Conservation (phyloP, 1,140 invertebrate species). For the Zaprionus lachaisei region DNA sequence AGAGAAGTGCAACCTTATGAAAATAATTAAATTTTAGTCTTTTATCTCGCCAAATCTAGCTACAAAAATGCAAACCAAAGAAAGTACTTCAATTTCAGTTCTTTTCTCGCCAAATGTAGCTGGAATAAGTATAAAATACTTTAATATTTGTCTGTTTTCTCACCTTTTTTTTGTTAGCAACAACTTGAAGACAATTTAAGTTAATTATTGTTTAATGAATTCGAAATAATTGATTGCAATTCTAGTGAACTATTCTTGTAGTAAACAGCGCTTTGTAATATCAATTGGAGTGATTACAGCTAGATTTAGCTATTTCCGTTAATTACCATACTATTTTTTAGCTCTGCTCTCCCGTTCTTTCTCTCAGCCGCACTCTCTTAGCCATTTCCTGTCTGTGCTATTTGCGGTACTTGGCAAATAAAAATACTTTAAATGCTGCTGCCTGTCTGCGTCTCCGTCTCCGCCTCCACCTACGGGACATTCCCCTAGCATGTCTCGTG, state of each 20-base stretch:
- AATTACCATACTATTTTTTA: constrained; percentile 3
- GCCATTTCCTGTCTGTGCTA: constrained; percentile 17
- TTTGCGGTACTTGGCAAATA: constrained; percentile 5
- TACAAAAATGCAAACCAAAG: background rate
- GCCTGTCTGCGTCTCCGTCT: background rate
- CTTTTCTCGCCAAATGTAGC: background rate
- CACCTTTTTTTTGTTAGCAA: background rate
- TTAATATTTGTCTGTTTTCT: background rate
- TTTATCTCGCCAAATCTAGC: background rate
- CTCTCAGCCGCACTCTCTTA: background rate
- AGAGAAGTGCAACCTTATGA: background rate
- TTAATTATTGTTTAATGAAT: background rate
- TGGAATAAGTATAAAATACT: background rate
- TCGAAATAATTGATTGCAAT: background rate
- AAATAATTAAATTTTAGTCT: background rate
- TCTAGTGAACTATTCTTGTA: background rate
- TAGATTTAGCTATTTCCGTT: constrained; percentile 6
- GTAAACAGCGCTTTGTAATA: background rate
- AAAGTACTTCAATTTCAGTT: background rate
- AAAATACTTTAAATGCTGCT: constrained; percentile 1
- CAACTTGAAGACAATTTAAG: background rate
- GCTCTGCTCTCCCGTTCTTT: background rate
- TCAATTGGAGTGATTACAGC: background rate
- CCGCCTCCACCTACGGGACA: constrained; percentile 25
- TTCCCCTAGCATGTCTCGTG: constrained; percentile 14